Percentiles rank a stretch among this genome's conserved stretches.
Conservation (phyloP, 2,797 vertebrate species). For the Champsocephalus esox region DNA sequence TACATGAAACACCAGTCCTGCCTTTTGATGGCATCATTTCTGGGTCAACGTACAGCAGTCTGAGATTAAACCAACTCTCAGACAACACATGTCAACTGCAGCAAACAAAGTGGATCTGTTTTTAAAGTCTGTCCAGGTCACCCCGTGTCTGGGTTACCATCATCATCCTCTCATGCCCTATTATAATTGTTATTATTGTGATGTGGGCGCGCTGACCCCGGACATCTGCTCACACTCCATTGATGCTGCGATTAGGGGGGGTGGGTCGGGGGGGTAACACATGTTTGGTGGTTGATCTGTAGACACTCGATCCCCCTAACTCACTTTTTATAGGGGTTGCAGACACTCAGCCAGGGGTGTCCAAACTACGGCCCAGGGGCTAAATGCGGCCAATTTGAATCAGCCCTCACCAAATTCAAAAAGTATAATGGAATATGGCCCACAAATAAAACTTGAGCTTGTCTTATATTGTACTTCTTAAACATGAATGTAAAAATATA, state of each 20-base stretch:
- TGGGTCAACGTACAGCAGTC: constrained; percentile 62
- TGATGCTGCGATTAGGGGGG: constrained; percentile 67
- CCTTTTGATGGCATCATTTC: constrained; percentile 46
- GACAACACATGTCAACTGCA: constrained; percentile 74
- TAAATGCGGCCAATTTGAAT: no score
- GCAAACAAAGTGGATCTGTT: constrained; percentile 70
- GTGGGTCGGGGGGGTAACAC: constrained; percentile 54
- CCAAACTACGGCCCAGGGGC: no score
- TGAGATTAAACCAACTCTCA: constrained; percentile 59
- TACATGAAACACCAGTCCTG: constrained; percentile 21
- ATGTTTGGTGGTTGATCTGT: constrained; percentile 36
- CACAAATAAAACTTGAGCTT: no score
- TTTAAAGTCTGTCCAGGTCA: constrained; percentile 51
- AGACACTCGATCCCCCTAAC: constrained; percentile 14
- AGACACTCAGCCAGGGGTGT: no score
- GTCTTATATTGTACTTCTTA: no score
- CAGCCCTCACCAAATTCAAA: no score
- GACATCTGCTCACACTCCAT: constrained; percentile 66
- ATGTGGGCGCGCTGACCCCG: constrained; percentile 40
- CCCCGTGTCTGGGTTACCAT: constrained; percentile 61
- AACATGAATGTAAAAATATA: no score
- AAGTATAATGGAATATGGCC: no score
- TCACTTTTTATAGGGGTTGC: constrained; percentile 10
- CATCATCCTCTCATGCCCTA: constrained; percentile 65
- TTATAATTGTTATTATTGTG: constrained; percentile 58